Conservation (phyloP, 2,888 invertebrate genomes). For the Oscheius sp. region DNA sequence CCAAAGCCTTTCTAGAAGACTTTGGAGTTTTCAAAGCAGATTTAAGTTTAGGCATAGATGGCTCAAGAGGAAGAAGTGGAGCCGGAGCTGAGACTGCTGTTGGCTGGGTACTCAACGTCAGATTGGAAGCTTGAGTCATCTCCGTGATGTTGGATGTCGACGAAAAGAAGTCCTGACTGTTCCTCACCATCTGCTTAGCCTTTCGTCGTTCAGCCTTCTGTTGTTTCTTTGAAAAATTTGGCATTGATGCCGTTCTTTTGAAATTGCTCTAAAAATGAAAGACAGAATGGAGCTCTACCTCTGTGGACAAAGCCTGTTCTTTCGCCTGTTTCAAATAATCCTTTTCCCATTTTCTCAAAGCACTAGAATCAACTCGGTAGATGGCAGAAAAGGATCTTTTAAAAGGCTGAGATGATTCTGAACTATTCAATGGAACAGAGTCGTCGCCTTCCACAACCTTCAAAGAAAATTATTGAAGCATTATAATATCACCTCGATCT, state of each 20-base stretch:
- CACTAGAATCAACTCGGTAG: constrained; percentile 63
- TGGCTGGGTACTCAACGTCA: constrained; percentile 40
- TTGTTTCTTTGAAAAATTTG: constrained; percentile 59
- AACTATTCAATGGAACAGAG: constrained; percentile 38
- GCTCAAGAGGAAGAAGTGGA: constrained; percentile 34
- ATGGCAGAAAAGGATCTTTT: constrained; percentile 53
- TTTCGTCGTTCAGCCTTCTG: constrained; percentile 17
- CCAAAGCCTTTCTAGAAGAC: constrained; percentile 9
- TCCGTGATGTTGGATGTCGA: constrained; percentile 51
- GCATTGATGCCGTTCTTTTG: constrained; percentile 64
- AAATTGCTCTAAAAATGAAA: constrained; percentile 48
- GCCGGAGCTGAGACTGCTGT: constrained; percentile 33
- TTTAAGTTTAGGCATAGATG: constrained; percentile 37
- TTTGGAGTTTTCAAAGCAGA: constrained; percentile 47
- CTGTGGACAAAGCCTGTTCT: constrained; percentile 10
- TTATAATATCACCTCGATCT: constrained; percentile 59
- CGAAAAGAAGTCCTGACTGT: constrained; percentile 41
- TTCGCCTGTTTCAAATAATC: constrained; percentile 46
- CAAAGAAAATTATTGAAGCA: constrained; percentile 15
- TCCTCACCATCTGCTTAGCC: constrained; percentile 32
- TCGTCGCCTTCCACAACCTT: constrained; percentile 56
- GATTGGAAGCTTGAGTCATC: constrained; percentile 40
- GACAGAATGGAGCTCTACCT: not conserved
- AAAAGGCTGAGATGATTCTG: constrained; percentile 47
- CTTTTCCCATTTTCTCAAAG: constrained; percentile 63